Evolutionary conservation across 1,140 invertebrate species (phyloP), one percentile per base, ranked within the genome.

Genomic region (Drosophila tani): DNA sequence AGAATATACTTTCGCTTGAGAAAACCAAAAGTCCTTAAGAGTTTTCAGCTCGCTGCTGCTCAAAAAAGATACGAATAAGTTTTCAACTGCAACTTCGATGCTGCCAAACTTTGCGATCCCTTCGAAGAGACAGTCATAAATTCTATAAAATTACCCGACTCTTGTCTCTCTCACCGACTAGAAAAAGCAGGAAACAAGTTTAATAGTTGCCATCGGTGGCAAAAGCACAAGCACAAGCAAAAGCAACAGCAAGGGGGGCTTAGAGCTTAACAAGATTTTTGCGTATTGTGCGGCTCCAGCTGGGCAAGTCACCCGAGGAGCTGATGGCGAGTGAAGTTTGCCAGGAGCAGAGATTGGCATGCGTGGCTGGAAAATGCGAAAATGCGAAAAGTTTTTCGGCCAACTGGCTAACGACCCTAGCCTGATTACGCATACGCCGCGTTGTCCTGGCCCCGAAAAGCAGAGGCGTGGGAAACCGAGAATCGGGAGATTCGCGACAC

Each of bases 371-470:
- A 77, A 77, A 77, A 77, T 78, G 65, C 50, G 62, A 49, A 82
- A 87, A 85, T 77, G 75, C 51, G 62, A 49, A 82, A 87, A 85
- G 68, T 86, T 87, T 87, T 64, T 27, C 69, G 66, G 66, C 81
- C 81, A 80, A 80, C 76, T 71, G 65, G 66, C 84, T 88, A 86
- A 86, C 85, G 83, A 79, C 74, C 85, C 80, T 55, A 58, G 66
- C 85, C 81, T 73, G 86, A 88, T 88, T 90, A 90, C 78, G 85
- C 86, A 88, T 88, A 88, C 85, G 85, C 81, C 74, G 66, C 69
- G 85, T 88, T 53, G 73, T 58, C 40, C 68, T 21, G 35, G 55
- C 45, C 17, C 19, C 53, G 5, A 45, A 65, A 21, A 65, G 50
- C 32, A 38, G 24, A 60, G 63, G 63, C 63, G 63, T 65, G 63